These are phyloP conservation scores for Cassiopea xamachana DNA, from an alignment of 30 jellyfish, hydroid and myxozoan genomes.

Conservation along the genomic window DNA sequence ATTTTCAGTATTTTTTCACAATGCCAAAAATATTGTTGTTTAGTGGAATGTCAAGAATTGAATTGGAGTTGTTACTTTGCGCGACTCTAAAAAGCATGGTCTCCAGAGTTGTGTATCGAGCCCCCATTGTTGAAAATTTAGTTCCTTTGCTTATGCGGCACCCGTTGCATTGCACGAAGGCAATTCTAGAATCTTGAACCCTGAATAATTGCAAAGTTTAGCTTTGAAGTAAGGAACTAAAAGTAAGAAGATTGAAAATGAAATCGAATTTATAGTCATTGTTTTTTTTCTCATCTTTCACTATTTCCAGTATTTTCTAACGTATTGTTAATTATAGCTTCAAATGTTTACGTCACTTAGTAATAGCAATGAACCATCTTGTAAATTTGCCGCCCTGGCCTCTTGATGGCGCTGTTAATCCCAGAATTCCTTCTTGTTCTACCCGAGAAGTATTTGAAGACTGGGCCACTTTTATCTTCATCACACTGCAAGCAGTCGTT, in stretches of 20 bases:
- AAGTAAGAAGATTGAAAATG: background rate
- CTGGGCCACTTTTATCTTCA: conserved; percentile 82
- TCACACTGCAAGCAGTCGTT: conserved; percentile 78
- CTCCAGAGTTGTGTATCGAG: no score
- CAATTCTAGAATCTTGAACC: no score
- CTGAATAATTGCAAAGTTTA: no score
- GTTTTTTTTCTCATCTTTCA: background rate
- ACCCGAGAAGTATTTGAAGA: conserved; percentile 75
- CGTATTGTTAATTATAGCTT: no score
- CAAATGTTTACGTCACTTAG: background rate
- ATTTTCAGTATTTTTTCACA: no score
- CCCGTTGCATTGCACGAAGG: no score
- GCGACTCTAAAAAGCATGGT: no score
- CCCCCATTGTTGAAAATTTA: no score
- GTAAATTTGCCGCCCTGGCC: conserved; percentile 76
- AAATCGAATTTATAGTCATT: background rate
- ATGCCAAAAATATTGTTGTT: no score
- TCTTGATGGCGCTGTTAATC: conserved; percentile 67
- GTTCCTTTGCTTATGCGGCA: no score
- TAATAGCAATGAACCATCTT: conserved; percentile 76
- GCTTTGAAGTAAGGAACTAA: background rate
- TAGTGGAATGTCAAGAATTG: no score
- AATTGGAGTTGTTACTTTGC: no score
- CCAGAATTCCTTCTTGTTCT: conserved; percentile 84
- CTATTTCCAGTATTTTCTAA: background rate